A percentile compares a stretch with the other conserved stretches of the same genome.
Evolutionary conservation across 2,113 vertebrate genomes (phyloP).

Genomic region (Elaphurus davidianus): DNA sequence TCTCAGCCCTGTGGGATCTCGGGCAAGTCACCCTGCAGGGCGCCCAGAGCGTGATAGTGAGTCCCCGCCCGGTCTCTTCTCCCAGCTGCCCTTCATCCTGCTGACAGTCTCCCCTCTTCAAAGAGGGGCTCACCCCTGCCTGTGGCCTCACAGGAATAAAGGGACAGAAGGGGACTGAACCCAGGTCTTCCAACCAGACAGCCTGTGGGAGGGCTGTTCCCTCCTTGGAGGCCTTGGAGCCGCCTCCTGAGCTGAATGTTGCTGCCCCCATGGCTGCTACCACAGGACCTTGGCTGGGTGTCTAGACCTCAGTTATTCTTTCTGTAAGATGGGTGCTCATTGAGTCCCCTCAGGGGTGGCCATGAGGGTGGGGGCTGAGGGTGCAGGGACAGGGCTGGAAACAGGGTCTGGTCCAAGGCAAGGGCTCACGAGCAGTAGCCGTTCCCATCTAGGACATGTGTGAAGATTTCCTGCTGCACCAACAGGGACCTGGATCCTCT

Average conservation of each 20-base stretch:
- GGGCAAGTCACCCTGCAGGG: accelerated
- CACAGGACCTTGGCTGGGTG: accelerated
- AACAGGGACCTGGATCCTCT: constrained; percentile 85
- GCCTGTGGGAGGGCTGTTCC: background rate
- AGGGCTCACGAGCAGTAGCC: constrained; percentile 84
- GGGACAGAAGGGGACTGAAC: background rate
- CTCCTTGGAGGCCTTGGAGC: accelerated
- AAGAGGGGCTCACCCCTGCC: accelerated
- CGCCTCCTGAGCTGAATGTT: background rate
- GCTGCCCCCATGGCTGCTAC: background rate
- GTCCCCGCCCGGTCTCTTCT: accelerated
- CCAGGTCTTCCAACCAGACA: background rate
- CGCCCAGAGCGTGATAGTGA: background rate
- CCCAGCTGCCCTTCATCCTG: accelerated
- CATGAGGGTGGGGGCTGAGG: background rate
- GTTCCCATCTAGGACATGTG: constrained; percentile 92
- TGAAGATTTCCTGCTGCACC: constrained; percentile 90
- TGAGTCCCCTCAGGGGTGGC: background rate
- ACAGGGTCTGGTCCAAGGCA: no score
- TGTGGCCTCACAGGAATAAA: background rate
- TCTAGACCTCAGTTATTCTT: background rate
- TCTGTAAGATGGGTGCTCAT: background rate
- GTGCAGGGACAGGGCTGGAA: accelerated
- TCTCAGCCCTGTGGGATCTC: background rate
- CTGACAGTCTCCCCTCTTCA: background rate